Evolutionary conservation across 1,140 invertebrate species (phyloP), one percentile per base, ranked within the genome.

Genomic region (Platyura marginata): DNA sequence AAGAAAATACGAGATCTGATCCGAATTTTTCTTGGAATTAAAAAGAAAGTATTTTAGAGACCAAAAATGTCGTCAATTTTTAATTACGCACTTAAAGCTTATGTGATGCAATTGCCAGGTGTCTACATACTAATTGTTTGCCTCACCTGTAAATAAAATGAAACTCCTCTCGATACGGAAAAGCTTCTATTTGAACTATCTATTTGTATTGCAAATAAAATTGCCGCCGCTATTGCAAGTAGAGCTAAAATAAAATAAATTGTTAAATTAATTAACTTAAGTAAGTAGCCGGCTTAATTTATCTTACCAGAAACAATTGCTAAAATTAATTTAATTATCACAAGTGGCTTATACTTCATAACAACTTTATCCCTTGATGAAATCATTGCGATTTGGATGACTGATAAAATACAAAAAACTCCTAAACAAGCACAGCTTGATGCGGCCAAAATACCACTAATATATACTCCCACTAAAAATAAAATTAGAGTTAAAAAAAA

Each of bases 121-220:
- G n/a, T n/a, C n/a, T n/a, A n/a, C n/a, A n/a, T n/a, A n/a, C n/a
- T n/a, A n/a, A n/a, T n/a, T n/a, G n/a, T n/a, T n/a, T 3, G 18
- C 19, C 52, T 69, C 66, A 86, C 83, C 72, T 86, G 81, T 59
- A 87, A 74, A 57, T 87, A 88, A 63, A 89, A 88, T 44, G 78
- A 82, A 55, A 81, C 76, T 49, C 80, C 80, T 54, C 81, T 70
- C 21, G 68, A 72, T 46, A 87, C 67, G 49, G 73, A 66, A 55
- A 81, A 86, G 44, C 80, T 80, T 45, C 46, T 70, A 72, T 48
- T 74, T 70, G 62, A 72, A 72, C 53, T 71, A 68, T 88, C 81
- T 50, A 79, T 81, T 66, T 87, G 82, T 35, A 83, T 63, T 21
- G 82, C 81, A 55, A 88, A 88, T 44, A 88, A 63, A 39, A 75